phyloP scores from a whole-genome alignment of 2,113 vertebrate species.

The Plectropomus leopardus region DNA sequence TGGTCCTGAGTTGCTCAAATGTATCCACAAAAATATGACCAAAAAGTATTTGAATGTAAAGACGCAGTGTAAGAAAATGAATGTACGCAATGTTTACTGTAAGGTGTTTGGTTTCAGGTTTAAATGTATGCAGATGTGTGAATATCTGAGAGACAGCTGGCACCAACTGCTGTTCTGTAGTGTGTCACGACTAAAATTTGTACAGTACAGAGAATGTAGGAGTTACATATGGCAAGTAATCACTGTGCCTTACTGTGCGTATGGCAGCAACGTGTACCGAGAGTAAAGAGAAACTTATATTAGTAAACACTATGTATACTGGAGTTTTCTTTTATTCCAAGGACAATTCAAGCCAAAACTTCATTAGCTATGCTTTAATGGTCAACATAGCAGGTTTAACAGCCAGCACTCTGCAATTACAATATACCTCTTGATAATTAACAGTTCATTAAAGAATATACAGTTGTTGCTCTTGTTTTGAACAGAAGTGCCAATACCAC shows the following conservation, averaged over 20 bases:
- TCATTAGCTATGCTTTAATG: constrained; percentile 73
- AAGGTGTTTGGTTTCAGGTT: constrained; percentile 45
- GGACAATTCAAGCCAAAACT: constrained; percentile 5
- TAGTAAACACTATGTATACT: constrained; percentile 17
- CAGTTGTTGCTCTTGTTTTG: constrained; percentile 31
- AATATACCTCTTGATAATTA: constrained; percentile 56
- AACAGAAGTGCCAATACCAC: constrained; percentile 30
- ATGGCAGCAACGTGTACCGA: constrained; percentile 69
- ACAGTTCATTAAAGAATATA: constrained; percentile 45
- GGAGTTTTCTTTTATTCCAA: constrained; percentile 40
- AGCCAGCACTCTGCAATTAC: constrained; percentile 60
- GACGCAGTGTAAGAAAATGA: not conserved
- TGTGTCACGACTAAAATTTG: constrained; percentile 45
- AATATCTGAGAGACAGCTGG: constrained; percentile 41
- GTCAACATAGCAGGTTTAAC: constrained; percentile 65
- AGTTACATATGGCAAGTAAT: constrained; percentile 65
- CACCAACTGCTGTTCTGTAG: constrained; percentile 6
- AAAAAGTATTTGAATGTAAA: constrained; percentile 60
- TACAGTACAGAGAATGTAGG: constrained; percentile 50
- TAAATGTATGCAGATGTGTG: constrained; percentile 62
- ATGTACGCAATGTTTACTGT: constrained; percentile 32
- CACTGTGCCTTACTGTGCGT: constrained; percentile 68
- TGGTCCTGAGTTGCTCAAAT: constrained; percentile 11
- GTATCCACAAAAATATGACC: constrained; percentile 2
- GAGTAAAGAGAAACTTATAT: constrained; percentile 56